Evolutionary conservation across 2,113 vertebrate species (phyloP).

Genomic region (Marmota monax): DNA sequence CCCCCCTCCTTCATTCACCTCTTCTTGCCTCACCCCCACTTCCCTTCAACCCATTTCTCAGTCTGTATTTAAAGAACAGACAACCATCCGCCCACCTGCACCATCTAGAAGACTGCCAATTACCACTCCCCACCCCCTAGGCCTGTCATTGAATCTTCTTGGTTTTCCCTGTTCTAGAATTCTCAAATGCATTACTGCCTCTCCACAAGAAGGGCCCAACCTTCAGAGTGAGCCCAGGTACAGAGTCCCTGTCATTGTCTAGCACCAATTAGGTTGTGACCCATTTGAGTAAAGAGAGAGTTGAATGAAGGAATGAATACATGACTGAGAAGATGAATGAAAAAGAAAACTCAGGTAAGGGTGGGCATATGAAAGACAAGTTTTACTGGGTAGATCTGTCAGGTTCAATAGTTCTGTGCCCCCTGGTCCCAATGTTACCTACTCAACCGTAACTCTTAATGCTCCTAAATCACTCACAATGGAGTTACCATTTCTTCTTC

Average conservation of each 20-base stretch:
- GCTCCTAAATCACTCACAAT: background rate
- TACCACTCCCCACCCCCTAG: background rate
- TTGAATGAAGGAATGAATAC: background rate
- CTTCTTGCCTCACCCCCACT: background rate
- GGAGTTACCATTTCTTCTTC: background rate
- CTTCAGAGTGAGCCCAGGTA: background rate
- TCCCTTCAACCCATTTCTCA: background rate
- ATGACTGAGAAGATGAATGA: background rate
- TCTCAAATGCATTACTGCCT: background rate
- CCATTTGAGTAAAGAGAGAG: background rate
- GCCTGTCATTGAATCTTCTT: background rate
- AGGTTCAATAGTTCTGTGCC: background rate
- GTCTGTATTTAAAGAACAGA: background rate
- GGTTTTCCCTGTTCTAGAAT: background rate
- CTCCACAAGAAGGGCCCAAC: no score
- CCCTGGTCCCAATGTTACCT: no score
- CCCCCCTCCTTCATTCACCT: background rate
- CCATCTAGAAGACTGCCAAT: background rate
- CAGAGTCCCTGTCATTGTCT: background rate
- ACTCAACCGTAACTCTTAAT: background rate
- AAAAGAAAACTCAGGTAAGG: background rate
- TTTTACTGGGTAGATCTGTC: background rate
- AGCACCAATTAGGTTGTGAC: background rate
- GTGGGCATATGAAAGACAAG: background rate
- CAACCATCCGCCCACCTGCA: background rate